Evolutionary conservation across 1,140 invertebrate species (phyloP).

Genomic region (Phymastichus coffea): DNA sequence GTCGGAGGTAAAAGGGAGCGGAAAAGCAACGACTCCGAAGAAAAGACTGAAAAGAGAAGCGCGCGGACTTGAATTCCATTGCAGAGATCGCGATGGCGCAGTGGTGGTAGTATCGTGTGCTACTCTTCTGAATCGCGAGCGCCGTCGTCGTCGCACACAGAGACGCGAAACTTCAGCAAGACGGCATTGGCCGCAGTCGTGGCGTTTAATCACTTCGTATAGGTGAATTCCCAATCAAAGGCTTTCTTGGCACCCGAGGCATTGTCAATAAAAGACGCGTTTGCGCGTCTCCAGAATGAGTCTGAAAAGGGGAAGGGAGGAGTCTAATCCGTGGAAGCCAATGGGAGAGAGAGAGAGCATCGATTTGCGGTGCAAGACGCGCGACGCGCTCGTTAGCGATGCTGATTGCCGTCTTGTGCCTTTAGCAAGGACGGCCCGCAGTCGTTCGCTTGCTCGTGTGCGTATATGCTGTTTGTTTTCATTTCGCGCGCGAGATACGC

Average conservation of each 20-base stretch:
- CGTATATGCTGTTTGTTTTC: constrained; percentile 22
- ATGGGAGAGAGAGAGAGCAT: not conserved
- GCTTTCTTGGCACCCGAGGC: no score
- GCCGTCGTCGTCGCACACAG: not conserved
- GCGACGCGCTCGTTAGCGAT: constrained; percentile 24
- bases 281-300: not conserved
- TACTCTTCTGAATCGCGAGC: no score
- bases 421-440: no score
- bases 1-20: not conserved
- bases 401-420: constrained; percentile 20
- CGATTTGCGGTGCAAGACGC: constrained; percentile 4
- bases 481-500: constrained; percentile 5
- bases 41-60: not conserved
- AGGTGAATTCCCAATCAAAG: constrained; percentile 19
- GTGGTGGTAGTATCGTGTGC: not conserved
- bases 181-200: no score
- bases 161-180: not conserved
- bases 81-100: not conserved
- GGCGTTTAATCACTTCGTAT: not conserved
- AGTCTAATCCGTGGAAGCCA: no score
- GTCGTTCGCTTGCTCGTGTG: no score
- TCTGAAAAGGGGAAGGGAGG: no score
- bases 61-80: not conserved
- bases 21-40: no score
- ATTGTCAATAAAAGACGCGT: constrained; percentile 8